Evolutionary conservation across 2,113 vertebrate species (phyloP).

Genomic region (Rissa tridactyla): DNA sequence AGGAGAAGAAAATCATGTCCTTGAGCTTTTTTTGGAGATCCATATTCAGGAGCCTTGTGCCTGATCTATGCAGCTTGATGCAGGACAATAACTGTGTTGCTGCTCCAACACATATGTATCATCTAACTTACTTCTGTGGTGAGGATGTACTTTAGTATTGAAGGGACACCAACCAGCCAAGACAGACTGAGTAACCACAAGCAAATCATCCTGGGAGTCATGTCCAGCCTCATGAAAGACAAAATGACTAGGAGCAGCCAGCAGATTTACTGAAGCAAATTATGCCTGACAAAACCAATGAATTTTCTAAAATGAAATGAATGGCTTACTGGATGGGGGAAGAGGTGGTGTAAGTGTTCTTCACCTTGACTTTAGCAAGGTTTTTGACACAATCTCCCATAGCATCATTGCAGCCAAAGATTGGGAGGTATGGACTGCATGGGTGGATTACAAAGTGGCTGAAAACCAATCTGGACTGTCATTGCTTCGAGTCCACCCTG

Average conservation of each 20-base stretch:
- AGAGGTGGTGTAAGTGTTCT: neutral
- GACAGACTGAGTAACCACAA: neutral
- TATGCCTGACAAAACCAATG: neutral
- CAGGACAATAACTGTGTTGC: neutral
- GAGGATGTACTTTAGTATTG: neutral
- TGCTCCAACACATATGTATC: neutral
- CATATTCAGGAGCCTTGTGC: neutral
- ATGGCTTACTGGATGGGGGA: neutral
- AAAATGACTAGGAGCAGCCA: neutral
- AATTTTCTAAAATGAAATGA: neutral
- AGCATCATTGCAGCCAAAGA: neutral
- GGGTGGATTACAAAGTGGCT: neutral
- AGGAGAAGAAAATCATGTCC: neutral
- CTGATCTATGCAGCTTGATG: neutral
- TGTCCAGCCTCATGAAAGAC: neutral
- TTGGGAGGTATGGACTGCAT: neutral
- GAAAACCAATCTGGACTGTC: neutral
- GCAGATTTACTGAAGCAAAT: neutral
- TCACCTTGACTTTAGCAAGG: neutral
- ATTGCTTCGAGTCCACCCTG: neutral
- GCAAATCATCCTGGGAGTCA: neutral
- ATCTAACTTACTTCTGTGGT: neutral
- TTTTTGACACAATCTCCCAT: neutral
- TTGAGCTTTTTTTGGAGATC: neutral
- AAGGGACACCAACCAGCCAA: neutral